Evolutionary conservation across 2,113 vertebrate species (phyloP).

Genomic region (Arizona elegans): DNA sequence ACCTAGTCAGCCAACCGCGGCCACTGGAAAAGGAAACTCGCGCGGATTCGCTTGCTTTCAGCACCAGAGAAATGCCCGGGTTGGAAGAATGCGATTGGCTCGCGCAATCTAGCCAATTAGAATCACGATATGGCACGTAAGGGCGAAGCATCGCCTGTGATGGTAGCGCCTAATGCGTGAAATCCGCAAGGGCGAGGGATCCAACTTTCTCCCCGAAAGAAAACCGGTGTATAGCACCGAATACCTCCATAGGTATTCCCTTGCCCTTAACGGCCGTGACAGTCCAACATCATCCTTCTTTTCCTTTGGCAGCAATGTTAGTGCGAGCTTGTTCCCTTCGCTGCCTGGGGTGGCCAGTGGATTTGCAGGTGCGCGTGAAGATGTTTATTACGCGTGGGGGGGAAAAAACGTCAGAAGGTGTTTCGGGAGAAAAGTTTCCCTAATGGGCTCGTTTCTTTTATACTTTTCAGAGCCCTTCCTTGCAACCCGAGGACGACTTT

Average conservation of each 20-base stretch:
- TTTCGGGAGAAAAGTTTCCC: not conserved
- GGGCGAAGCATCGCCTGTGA: not conserved
- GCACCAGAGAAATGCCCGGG: not conserved
- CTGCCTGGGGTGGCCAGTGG: conserved; percentile 44
- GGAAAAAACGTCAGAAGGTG: not conserved
- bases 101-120: conserved; percentile 37
- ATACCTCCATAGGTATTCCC: not conserved
- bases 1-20: not conserved
- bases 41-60: not conserved
- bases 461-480: conserved; percentile 58
- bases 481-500: conserved; percentile 59
- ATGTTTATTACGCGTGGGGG: not conserved
- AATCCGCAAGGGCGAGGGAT: not conserved
- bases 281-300: not conserved
- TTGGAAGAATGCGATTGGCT: conserved; percentile 41
- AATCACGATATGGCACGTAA: rapidly evolving
- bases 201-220: not conserved
- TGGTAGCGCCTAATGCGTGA: rapidly evolving
- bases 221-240: not conserved
- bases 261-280: not conserved
- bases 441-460: not conserved
- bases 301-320: conserved; percentile 15
- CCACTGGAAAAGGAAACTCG: not conserved
- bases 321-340: conserved; percentile 33
- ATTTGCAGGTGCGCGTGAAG: conserved; percentile 54